Evolutionary conservation across 2,888 invertebrate species (phyloP).

Genomic region (Nemapogon koenigi): DNA sequence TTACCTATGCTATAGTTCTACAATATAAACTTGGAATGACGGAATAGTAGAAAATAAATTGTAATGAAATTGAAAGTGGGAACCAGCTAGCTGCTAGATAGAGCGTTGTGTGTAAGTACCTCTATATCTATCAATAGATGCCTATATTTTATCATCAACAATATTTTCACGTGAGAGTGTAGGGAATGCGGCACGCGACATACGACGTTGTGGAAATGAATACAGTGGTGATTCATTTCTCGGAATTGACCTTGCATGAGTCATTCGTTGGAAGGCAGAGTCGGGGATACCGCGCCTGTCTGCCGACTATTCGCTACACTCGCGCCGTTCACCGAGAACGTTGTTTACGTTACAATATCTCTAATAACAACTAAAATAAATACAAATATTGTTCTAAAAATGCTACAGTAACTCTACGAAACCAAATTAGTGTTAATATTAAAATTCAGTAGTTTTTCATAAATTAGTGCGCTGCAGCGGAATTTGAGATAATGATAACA

Average conservation of each 20-base stretch:
- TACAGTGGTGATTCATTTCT: conserved; percentile 50
- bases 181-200: conserved; percentile 51
- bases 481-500: conserved; percentile 62
- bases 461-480: conserved; percentile 14
- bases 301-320: conserved; percentile 52
- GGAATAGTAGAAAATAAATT: no score
- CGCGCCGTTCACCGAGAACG: conserved; percentile 41
- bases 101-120: no score
- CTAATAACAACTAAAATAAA: conserved; percentile 29
- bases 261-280: conserved; percentile 65
- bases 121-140: no score
- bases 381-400: conserved; percentile 23
- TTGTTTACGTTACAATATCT: conserved; percentile 28
- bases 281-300: conserved; percentile 64
- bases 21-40: no score
- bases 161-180: no score
- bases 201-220: conserved; percentile 56
- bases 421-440: conserved; percentile 1
- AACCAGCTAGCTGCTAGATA: no score
- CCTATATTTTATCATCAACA: no score
- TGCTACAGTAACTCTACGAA: no score
- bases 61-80: no score
- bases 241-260: conserved; percentile 68
- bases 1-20: no score
- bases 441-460: background rate